Evolutionary conservation across 2,113 vertebrate species (phyloP).

Genomic region (Oxyruncus cristatus): DNA sequence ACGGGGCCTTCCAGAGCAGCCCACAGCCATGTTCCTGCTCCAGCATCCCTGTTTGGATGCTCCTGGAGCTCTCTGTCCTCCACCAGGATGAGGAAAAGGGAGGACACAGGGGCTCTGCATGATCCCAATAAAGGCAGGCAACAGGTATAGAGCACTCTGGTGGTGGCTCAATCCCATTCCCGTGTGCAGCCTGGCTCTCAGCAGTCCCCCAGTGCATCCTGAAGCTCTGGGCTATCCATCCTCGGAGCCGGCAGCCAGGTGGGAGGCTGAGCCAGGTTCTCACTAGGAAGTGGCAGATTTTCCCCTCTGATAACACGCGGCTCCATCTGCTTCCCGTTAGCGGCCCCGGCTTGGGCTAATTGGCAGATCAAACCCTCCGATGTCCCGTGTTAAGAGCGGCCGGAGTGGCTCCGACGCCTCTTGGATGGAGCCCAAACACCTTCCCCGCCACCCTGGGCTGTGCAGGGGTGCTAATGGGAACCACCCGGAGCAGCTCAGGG

Average conservation of each 20-base stretch:
- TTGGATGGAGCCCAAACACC: constrained; percentile 50
- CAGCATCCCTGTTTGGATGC: neutral
- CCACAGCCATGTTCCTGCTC: neutral
- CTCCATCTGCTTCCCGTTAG: constrained; percentile 70
- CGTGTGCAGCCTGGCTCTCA: fast-evolving
- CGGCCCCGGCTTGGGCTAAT: constrained; percentile 42
- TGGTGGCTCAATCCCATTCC: fast-evolving
- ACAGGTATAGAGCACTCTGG: neutral
- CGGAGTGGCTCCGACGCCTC: neutral
- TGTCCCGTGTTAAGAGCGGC: neutral
- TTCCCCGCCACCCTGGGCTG: neutral
- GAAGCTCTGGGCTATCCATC: fast-evolving
- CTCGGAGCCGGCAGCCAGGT: fast-evolving
- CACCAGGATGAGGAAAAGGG: neutral
- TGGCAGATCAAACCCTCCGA: constrained; percentile 52
- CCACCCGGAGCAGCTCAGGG: neutral
- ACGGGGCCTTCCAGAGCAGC: fast-evolving
- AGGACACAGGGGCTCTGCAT: fast-evolving
- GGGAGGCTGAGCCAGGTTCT: neutral
- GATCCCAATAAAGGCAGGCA: fast-evolving
- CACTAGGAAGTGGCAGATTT: neutral
- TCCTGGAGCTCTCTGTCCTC: neutral
- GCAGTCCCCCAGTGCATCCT: fast-evolving
- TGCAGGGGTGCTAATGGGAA: constrained; percentile 20
- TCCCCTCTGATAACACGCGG: neutral